phyloP scores from a whole-genome alignment of 1,140 invertebrate species.

The Aphaenogaster rudis region DNA sequence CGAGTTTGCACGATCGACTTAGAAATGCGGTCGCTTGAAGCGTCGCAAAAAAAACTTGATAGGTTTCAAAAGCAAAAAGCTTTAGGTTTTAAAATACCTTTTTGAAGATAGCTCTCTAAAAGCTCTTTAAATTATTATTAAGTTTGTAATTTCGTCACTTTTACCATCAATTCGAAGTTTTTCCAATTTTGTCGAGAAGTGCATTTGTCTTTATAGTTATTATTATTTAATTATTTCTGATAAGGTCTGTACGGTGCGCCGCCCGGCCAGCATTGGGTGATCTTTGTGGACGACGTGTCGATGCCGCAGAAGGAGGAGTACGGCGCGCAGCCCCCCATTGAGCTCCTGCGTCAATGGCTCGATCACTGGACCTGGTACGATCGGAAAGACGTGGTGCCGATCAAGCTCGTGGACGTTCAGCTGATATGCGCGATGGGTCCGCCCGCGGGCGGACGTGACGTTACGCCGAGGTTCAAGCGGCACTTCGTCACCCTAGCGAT shows the following conservation, averaged over 20 bases:
- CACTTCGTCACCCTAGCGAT: slow-evolving; percentile 97
- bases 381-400: slow-evolving; percentile 93
- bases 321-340: slow-evolving; percentile 97
- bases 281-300: slow-evolving; percentile 98
- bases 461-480: slow-evolving; percentile 96
- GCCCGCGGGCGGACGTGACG: slow-evolving; percentile 93
- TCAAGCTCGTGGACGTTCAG: slow-evolving; percentile 95
- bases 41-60: not conserved
- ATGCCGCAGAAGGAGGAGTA: slow-evolving; percentile 96
- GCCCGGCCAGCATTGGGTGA: slow-evolving; percentile 87
- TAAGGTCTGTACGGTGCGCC: slow-evolving; percentile 64
- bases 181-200: not conserved
- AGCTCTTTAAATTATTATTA: not conserved
- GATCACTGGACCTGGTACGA: slow-evolving; percentile 98
- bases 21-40: not conserved
- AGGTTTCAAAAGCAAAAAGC: not conserved
- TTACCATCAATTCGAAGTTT: not conserved
- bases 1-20: not conserved
- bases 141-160: not conserved
- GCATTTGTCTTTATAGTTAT: not conserved
- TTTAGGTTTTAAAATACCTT: not conserved
- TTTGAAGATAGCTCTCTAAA: not conserved
- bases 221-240: slow-evolving; percentile 80
- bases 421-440: slow-evolving; percentile 96
- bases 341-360: slow-evolving; percentile 96